phyloP scores from a whole-genome alignment of 2,888 invertebrate genomes.

The Ormyrus nitidulus region DNA sequence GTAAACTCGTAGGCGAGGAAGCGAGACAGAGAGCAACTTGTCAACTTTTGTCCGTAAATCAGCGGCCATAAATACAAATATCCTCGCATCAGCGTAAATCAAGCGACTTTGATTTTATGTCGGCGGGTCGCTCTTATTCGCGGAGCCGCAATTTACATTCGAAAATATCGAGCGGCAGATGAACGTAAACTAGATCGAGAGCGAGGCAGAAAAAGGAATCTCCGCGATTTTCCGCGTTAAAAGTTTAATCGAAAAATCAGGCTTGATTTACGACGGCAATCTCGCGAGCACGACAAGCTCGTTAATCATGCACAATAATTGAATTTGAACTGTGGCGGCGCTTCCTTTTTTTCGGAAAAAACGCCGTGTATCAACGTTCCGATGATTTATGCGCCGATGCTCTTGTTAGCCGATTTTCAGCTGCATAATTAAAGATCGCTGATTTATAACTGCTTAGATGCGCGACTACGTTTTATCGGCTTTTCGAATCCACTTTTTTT shows the following conservation, averaged over 20 bases:
- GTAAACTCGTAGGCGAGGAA: background rate
- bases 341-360: background rate
- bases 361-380: background rate
- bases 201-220: background rate
- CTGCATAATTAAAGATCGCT: slow-evolving; percentile 1
- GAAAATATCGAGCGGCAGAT: background rate
- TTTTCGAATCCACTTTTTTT: no score
- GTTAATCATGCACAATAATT: slow-evolving; percentile 30
- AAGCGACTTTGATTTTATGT: background rate
- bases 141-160: background rate
- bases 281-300: background rate
- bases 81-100: slow-evolving; percentile 16
- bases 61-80: slow-evolving; percentile 10
- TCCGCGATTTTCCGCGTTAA: background rate
- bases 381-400: background rate
- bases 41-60: slow-evolving; percentile 10
- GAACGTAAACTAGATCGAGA: slow-evolving; percentile 23
- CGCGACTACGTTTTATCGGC: no score
- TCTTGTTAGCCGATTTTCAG: background rate
- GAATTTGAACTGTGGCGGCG: background rate
- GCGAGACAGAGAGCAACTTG: slow-evolving; percentile 4
- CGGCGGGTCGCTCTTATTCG: background rate
- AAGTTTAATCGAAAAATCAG: slow-evolving; percentile 8
- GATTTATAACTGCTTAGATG: slow-evolving; percentile 9
- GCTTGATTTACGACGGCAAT: slow-evolving; percentile 23